These are phyloP conservation scores for Mesoligia furuncula DNA, from an alignment of 2,888 invertebrate genomes.

Conservation along the genomic window DNA sequence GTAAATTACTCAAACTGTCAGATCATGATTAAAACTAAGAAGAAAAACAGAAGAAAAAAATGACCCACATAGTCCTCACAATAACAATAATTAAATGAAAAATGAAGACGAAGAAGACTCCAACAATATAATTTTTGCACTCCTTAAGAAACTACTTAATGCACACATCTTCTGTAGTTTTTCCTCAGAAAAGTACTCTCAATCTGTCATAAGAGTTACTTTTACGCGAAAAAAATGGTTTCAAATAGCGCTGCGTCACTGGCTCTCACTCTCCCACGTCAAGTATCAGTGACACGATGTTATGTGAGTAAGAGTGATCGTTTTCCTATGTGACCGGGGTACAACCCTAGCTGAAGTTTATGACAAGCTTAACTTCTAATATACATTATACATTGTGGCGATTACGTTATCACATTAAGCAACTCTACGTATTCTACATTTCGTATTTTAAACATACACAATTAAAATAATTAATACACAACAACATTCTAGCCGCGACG, in stretches of 20 bases:
- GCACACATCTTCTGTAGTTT: neutral
- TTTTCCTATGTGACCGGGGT: slow-evolving; percentile 9
- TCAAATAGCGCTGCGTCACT: slow-evolving; percentile 29
- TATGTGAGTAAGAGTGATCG: slow-evolving; percentile 28
- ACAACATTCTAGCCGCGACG: too few species aligned
- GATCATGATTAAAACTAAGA: too few species aligned
- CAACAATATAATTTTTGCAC: too few species aligned
- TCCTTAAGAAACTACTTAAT: neutral
- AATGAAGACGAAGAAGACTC: too few species aligned
- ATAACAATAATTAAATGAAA: too few species aligned
- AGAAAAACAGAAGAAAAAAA: too few species aligned
- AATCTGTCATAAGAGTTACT: slow-evolving; percentile 20
- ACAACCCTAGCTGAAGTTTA: neutral
- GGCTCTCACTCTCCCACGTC: slow-evolving; percentile 10
- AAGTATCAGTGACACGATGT: slow-evolving; percentile 6
- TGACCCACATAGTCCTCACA: too few species aligned
- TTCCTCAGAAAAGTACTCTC: neutral
- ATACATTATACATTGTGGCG: neutral
- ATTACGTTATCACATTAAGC: neutral
- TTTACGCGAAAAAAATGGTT: neutral
- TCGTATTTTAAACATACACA: neutral
- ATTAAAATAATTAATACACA: neutral
- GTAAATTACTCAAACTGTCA: too few species aligned
- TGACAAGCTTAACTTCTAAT: neutral
- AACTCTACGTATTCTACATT: neutral